Base-by-base conservation (phyloP, 30 jellyfish, hydroid and myxozoan species). In the Hydractinia symbiolongicarpus region DNA sequence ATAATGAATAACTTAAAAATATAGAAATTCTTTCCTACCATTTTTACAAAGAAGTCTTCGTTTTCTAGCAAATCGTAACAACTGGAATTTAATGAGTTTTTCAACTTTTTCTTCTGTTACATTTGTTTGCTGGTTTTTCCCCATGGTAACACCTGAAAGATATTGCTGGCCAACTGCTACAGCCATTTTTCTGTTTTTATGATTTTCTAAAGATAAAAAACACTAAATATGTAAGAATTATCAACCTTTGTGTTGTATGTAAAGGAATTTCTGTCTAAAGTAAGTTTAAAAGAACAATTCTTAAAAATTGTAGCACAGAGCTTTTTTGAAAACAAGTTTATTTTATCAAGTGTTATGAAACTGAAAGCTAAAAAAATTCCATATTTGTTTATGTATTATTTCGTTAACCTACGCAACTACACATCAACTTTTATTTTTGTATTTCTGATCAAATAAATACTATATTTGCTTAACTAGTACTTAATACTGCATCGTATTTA, bases 11-110 rank as follows among this genome's bases (percentile, higher is more conserved):
- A 4, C n/a, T 71, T 71, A 19, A 8, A 6, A 15, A 14, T 20
- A 9, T 0, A 1, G 15, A 20, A 13, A 13, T 10, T 13, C 40
- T 1, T 8, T 9, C 96, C 94, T 56, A 77, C 98, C 98, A 53
- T 76, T 93, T 53, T 84, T 87, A 58, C 97, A 93, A 60, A 88
- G 76, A 81, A 93, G 64, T 54, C 96, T 72, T 54, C 98, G 78
- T 74, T 95, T 80, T 62, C 98, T 93, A 8, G 98, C 95, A 61
- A 83, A 93, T 71, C 96, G 87, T 53, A 93, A 83, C 55, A 93
- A 61, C 61, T 93, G 96, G 72, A 79, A 55, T 60, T 93, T 93
- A 75, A 93, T 84, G 78, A 93, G 83, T 81, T 93, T 87, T 79
- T 83, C 96, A 17, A 88, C 91, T 72, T 87, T 93, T 53, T 88